Conservation (phyloP, 1,140 invertebrate genomes). For the Drosophila setifemur region DNA sequence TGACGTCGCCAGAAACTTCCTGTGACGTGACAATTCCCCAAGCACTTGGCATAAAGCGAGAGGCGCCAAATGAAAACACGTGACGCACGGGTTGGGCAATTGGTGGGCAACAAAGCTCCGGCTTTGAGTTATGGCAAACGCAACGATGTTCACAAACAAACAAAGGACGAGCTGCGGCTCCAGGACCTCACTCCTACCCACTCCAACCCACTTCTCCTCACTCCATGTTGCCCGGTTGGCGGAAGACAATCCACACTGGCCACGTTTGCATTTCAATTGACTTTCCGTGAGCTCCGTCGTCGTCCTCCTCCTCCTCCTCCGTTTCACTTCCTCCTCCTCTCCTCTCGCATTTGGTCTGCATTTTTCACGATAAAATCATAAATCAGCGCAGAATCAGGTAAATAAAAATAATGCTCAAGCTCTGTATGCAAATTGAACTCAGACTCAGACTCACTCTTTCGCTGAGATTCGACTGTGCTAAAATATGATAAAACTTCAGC, state of each 20-base stretch:
- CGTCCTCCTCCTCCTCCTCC: background rate
- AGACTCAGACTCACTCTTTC: constrained; percentile 40
- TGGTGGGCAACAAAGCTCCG: constrained; percentile 71
- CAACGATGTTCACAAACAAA: constrained; percentile 61
- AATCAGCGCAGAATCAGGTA: constrained; percentile 79
- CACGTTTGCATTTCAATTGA: constrained; percentile 78
- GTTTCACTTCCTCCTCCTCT: background rate
- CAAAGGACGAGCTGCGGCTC: constrained; percentile 13
- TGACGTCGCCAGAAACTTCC: constrained; percentile 67
- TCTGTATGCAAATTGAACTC: constrained; percentile 77
- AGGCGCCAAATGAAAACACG: constrained; percentile 73
- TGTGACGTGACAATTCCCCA: constrained; percentile 67
- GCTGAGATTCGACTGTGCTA: constrained; percentile 62
- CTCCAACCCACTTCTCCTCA: background rate
- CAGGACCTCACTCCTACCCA: background rate
- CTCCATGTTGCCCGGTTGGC: constrained; percentile 3
- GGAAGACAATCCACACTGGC: constrained; percentile 39
- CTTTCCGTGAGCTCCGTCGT: constrained; percentile 44
- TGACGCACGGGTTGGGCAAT: constrained; percentile 61
- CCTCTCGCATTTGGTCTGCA: constrained; percentile 10
- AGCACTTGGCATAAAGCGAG: constrained; percentile 42
- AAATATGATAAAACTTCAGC: constrained; percentile 78
- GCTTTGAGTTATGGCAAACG: constrained; percentile 71
- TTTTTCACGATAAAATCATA: constrained; percentile 72
- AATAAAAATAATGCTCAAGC: constrained; percentile 80